A percentile compares a stretch with the other conserved stretches of the same genome.
These are phyloP conservation scores for Leucosticte australis DNA, from an alignment of 2,113 vertebrate species.

Conservation along the genomic window DNA sequence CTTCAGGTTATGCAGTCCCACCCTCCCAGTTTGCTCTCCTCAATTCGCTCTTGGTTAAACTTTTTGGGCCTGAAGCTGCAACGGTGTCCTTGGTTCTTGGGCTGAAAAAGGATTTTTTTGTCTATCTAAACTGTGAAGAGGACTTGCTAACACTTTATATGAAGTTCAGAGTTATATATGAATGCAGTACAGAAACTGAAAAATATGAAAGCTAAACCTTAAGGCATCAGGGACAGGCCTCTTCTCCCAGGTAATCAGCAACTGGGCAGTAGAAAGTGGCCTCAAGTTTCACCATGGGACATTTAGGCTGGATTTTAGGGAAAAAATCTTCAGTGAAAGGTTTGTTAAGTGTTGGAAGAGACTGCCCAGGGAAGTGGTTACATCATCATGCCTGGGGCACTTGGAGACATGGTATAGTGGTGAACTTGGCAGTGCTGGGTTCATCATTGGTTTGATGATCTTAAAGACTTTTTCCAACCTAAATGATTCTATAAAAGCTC, in stretches of 20 bases:
- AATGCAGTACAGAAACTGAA: not conserved
- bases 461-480: not conserved
- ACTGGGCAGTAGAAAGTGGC: not conserved
- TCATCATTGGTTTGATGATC: not conserved
- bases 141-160: not conserved
- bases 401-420: not conserved
- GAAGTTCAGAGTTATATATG: not conserved
- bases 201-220: not conserved
- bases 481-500: not conserved
- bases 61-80: not conserved
- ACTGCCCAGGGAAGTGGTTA: not conserved
- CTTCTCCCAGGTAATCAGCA: not conserved
- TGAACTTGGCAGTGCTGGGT: not conserved
- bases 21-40: not conserved
- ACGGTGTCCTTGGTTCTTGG: not conserved
- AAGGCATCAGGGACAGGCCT: no score
- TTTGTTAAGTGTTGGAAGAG: not conserved
- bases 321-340: not conserved
- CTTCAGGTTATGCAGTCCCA: not conserved
- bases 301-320: not conserved
- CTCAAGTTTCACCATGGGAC: not conserved
- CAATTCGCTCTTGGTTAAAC: not conserved
- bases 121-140: not conserved
- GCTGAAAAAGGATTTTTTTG: not conserved
- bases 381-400: not conserved